A percentile compares a stretch with the other conserved stretches of the same genome.
Evolutionary conservation across 2,113 vertebrate genomes (phyloP).

Genomic region (Hyaena hyaena): DNA sequence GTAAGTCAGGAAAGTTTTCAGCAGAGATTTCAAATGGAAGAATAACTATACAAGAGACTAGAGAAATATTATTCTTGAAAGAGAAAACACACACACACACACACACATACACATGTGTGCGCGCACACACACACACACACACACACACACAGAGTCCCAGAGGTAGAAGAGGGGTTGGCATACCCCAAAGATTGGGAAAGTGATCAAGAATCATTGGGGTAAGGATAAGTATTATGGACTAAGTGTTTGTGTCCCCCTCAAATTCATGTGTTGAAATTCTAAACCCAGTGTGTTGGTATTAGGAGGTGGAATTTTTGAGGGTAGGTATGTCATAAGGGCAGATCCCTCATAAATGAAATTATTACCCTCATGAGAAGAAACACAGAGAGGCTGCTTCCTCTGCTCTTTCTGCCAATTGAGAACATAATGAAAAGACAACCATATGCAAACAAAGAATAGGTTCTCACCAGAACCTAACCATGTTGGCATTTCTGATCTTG

Average conservation of each 20-base stretch:
- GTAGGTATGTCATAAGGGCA: neutral
- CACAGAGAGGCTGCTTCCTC: neutral
- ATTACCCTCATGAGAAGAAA: neutral
- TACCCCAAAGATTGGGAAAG: neutral
- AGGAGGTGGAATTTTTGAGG: neutral
- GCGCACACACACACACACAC: no score
- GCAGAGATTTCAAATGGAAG: neutral
- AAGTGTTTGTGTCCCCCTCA: neutral
- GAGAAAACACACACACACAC: neutral
- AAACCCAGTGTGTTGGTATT: neutral
- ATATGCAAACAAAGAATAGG: neutral
- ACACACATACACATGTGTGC: no score
- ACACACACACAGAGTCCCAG: neutral
- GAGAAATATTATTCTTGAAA: neutral
- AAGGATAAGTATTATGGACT: neutral
- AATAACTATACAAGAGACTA: neutral
- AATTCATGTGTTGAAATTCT: neutral
- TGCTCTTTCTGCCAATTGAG: neutral
- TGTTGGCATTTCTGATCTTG: neutral
- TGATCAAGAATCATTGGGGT: neutral
- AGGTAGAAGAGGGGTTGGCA: neutral
- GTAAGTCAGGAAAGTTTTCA: neutral
- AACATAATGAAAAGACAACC: neutral
- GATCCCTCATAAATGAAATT: neutral
- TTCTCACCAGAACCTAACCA: neutral